These are phyloP conservation scores for Hydra vulgaris DNA, from an alignment of 30 jellyfish, hydroid and myxozoan species.

Conservation along the genomic window DNA sequence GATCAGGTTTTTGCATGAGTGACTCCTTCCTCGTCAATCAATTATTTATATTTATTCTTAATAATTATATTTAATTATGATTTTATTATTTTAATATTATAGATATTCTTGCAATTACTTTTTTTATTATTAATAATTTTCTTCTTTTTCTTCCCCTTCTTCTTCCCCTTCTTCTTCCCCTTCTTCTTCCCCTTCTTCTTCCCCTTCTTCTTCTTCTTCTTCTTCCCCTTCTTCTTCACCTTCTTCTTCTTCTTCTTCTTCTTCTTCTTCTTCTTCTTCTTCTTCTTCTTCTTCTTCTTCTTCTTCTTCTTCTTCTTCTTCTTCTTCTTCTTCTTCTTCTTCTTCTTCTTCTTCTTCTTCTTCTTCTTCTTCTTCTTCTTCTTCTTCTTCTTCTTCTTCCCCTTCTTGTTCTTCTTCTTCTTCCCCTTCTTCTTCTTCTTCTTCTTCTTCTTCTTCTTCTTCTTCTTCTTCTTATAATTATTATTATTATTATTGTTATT, in stretches of 20 bases:
- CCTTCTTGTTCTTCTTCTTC: constrained; percentile 5
- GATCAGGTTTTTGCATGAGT: too few species aligned
- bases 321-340: not conserved
- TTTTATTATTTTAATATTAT: too few species aligned
- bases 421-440: not conserved
- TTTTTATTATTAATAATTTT: too few species aligned
- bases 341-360: not conserved
- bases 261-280: not conserved
- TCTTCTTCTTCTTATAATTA: too few species aligned
- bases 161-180: constrained; percentile 8
- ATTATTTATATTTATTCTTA: too few species aligned
- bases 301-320: too few species aligned
- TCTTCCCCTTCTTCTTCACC: constrained; percentile 6
- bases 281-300: too few species aligned
- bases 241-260: not conserved
- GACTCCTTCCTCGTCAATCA: too few species aligned
- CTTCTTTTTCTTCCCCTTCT: constrained; percentile 5
- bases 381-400: constrained; percentile 6
- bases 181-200: constrained; percentile 7
- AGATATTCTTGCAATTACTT: too few species aligned
- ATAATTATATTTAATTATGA: too few species aligned
- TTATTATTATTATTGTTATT: not conserved
- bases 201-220: constrained; percentile 8
- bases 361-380: constrained; percentile 8
- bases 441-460: constrained; percentile 6